Evolutionary conservation across 2,113 vertebrate genomes (phyloP).

Genomic region (Colinus virginianus): DNA sequence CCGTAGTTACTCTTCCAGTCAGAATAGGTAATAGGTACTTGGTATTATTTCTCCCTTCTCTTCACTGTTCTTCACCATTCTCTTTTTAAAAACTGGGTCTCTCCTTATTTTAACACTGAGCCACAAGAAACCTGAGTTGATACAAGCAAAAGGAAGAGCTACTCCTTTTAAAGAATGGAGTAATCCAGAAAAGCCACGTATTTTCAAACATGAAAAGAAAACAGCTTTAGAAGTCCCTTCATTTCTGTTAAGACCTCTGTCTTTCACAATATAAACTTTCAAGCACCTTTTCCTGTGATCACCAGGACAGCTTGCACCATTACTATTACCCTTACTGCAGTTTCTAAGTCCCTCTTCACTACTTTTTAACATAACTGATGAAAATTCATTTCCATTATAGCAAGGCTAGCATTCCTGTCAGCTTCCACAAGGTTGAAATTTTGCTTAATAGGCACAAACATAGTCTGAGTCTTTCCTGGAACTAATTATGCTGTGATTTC

Average conservation of each 20-base stretch:
- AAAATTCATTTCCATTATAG: not conserved
- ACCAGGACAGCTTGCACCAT: not conserved
- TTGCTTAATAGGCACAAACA: not conserved
- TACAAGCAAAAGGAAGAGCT: not conserved
- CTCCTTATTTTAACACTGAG: not conserved
- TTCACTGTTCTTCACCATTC: not conserved
- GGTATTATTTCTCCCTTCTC: not conserved
- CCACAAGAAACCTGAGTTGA: not conserved
- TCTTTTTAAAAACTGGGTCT: not conserved
- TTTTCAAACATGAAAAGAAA: not conserved
- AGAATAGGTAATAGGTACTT: slow-evolving; percentile 15
- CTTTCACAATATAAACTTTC: not conserved
- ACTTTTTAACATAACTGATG: not conserved
- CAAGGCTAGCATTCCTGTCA: not conserved
- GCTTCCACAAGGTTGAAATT: not conserved
- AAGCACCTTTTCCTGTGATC: not conserved
- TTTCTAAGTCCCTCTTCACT: not conserved
- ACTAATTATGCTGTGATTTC: not conserved
- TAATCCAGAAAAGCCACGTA: not conserved
- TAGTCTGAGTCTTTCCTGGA: not conserved
- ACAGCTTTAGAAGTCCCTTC: not conserved
- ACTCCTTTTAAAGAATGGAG: not conserved
- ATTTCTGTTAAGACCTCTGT: not conserved
- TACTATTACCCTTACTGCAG: not conserved
- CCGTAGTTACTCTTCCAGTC: slow-evolving; percentile 48